These are phyloP conservation scores for Atopsyche davidsoni DNA, from an alignment of 1,140 invertebrate species.

Conservation along the genomic window DNA sequence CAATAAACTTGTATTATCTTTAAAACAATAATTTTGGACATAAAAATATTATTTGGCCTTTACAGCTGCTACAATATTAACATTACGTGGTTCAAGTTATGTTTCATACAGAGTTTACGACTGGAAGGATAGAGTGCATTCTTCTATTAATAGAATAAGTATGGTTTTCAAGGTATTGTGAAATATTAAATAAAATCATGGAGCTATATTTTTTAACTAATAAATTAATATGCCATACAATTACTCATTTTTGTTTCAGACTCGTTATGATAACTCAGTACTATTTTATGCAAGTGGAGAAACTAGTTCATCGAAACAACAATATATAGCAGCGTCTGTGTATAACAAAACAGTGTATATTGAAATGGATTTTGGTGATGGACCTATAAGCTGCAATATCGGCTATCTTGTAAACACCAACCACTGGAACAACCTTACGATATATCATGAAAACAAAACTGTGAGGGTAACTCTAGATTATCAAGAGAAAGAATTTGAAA, in stretches of 20 bases:
- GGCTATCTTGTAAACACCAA: constrained; percentile 65
- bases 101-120: constrained; percentile 89
- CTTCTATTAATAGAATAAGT: constrained; percentile 78
- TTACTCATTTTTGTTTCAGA: constrained; percentile 45
- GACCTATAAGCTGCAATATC: constrained; percentile 60
- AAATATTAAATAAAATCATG: not conserved
- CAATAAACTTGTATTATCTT: not conserved
- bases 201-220: not conserved
- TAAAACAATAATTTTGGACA: constrained; percentile 41
- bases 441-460: constrained; percentile 67
- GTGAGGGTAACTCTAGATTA: constrained; percentile 70
- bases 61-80: constrained; percentile 78
- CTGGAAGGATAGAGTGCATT: constrained; percentile 86
- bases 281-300: constrained; percentile 84
- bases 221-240: not conserved
- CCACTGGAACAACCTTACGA: constrained; percentile 86
- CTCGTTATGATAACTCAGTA: constrained; percentile 79
- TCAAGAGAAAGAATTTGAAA: constrained; percentile 58
- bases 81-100: constrained; percentile 83
- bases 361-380: constrained; percentile 78
- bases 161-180: constrained; percentile 74
- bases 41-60: constrained; percentile 31
- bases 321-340: constrained; percentile 78
- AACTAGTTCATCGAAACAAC: constrained; percentile 65
- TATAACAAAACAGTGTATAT: constrained; percentile 71